A percentile compares a stretch with the other conserved stretches of the same genome.
Evolutionary conservation across 2,113 vertebrate species (phyloP).

Genomic region (Sminthopsis crassicaudata): DNA sequence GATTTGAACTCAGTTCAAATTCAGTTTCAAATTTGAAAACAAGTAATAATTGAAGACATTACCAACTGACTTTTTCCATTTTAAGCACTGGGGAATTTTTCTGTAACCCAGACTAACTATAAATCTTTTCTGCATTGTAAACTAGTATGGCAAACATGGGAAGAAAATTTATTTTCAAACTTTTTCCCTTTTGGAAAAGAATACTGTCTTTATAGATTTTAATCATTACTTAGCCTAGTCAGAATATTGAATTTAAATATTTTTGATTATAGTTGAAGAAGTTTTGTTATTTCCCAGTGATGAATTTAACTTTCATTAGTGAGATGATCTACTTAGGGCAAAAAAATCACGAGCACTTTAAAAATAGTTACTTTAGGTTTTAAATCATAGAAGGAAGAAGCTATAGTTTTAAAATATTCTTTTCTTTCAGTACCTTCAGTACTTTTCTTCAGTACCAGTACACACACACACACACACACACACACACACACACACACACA

Average conservation of each 20-base stretch:
- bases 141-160: neutral
- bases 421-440: neutral
- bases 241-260: neutral
- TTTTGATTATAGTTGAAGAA: constrained; percentile 26
- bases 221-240: neutral
- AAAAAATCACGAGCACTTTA: constrained; percentile 18
- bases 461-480: too few species aligned
- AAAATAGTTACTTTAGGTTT: constrained; percentile 26
- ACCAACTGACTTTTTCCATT: constrained; percentile 1
- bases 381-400: neutral
- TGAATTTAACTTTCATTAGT: constrained; percentile 23
- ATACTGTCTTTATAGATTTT: neutral
- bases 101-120: neutral
- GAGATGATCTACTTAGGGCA: neutral
- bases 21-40: neutral
- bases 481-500: too few species aligned
- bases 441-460: too few species aligned
- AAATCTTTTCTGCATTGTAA: constrained; percentile 15
- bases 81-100: neutral
- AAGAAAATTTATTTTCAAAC: constrained; percentile 7
- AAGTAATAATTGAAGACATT: constrained; percentile 21
- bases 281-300: neutral
- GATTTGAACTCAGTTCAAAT: neutral
- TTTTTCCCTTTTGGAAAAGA: neutral
- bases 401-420: neutral